Percentiles rank a stretch among this genome's conserved stretches.
Conservation (phyloP, 1,140 invertebrate genomes). For the Coenobita brevimanus region DNA sequence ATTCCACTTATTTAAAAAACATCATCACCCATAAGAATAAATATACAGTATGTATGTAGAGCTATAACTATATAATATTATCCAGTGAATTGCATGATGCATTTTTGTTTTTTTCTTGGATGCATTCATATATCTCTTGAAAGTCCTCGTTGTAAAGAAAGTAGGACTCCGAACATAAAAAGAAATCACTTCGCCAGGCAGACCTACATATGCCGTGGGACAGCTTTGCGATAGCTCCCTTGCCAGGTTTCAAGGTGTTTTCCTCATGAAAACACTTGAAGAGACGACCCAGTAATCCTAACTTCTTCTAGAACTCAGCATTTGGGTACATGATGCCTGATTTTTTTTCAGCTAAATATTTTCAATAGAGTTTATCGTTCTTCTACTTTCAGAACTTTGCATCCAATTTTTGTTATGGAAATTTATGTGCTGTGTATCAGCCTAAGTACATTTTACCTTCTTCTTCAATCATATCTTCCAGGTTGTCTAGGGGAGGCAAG, state of each 20-base stretch:
- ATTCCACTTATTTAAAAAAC: too few species aligned
- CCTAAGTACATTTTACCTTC: neutral
- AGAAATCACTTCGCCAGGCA: too few species aligned
- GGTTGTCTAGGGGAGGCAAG: neutral
- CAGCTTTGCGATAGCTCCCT: neutral
- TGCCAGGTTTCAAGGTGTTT: neutral
- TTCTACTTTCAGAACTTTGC: too few species aligned
- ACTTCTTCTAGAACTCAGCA: neutral
- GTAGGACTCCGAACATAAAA: neutral
- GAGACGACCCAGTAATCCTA: neutral
- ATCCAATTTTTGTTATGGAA: too few species aligned
- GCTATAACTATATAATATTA: too few species aligned
- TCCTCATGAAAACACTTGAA: neutral
- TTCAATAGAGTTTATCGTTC: too few species aligned
- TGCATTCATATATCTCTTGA: neutral
- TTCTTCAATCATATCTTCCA: neutral
- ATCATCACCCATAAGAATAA: too few species aligned
- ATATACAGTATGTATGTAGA: too few species aligned
- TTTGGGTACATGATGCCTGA: neutral
- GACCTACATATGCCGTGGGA: neutral
- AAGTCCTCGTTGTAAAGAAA: neutral
- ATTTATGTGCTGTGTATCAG: too few species aligned
- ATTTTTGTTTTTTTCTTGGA: constrained; percentile 4
- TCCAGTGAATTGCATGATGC: too few species aligned
- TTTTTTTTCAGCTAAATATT: neutral